Conservation (phyloP, 2,113 vertebrate species). For the Pachycephala philippinensis region DNA sequence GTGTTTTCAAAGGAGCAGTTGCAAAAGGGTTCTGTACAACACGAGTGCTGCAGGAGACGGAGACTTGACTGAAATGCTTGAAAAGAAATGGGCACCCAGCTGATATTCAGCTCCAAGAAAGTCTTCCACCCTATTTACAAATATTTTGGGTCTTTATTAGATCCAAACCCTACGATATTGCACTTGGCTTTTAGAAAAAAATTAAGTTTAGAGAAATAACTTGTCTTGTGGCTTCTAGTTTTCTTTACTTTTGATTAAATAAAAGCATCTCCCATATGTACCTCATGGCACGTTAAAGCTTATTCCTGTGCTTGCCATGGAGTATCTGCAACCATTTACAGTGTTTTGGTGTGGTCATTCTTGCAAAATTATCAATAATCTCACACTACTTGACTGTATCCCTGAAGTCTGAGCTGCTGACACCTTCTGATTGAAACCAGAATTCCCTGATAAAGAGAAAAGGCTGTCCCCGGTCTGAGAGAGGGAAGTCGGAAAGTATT, state of each 20-base stretch:
- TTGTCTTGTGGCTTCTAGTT: not conserved
- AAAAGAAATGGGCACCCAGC: not conserved
- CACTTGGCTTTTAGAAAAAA: not conserved
- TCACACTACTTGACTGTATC: not conserved
- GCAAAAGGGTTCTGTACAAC: not conserved
- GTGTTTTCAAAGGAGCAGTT: not conserved
- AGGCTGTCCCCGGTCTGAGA: not conserved
- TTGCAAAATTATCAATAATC: constrained; percentile 35
- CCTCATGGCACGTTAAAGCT: not conserved
- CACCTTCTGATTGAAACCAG: constrained; percentile 54
- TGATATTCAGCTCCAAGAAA: not conserved
- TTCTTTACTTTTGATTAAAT: not conserved
- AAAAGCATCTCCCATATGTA: not conserved
- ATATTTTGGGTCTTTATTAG: not conserved
- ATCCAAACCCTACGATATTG: not conserved
- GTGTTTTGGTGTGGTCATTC: constrained; percentile 8
- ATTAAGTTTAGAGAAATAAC: not conserved
- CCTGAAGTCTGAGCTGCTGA: constrained; percentile 41
- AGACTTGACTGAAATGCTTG: not conserved
- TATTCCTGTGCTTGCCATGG: not conserved
- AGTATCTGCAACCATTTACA: constrained; percentile 34
- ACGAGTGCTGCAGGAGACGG: not conserved
- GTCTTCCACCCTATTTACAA: not conserved
- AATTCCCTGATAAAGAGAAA: not conserved
- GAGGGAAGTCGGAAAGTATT: constrained; percentile 19